Evolutionary conservation across 2,888 invertebrate species (phyloP), one percentile per base, ranked within the genome.

Genomic region (Bellardia pandia): DNA sequence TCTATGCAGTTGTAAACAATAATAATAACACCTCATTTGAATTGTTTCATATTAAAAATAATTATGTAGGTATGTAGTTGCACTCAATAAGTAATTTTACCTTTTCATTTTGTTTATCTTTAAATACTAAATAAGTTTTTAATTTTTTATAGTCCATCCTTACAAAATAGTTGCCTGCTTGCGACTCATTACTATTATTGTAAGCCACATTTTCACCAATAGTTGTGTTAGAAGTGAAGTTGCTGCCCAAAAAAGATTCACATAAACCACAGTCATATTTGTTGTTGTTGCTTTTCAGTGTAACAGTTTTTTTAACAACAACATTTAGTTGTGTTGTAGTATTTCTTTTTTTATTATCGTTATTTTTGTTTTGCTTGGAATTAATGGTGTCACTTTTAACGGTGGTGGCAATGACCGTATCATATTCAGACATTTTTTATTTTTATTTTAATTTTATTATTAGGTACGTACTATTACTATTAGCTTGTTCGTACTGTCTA

Each of bases 141-240:
- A 92, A 86, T 90, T 93, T 93, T 51, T 92, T 93, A 88, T 93
- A 93, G 90, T 93, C 92, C 90, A 90, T 93, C 92, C 92, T 92
- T 85, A 64, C 66, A 71, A 45, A 62, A 33, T 71, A 45, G n/a
- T 69, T 75, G 5, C 69, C 33, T n/a, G 5, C 14, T 42, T 69
- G 60, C n/a, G 74, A 42, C 42, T 6, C 48, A 40, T 30, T 37
- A 68, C 40, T 40, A 37, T 33, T 76, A 45, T 14, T 60, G 11
- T 9, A 30, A 56, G 33, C 8, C 23, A 60, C 14, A 23, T 13
- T 30, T 45, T 23, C 11, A 8, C 14, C 33, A 62, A n/a, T 16
- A 33, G 5, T n/a, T 3, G 7, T 37, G 14, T 40, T 37, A n/a
- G 30, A 13, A 72, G 13, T 5, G 14, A 2, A 60, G n/a, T 7